Conservation (phyloP, 2,113 vertebrate species). For the Perccottus glenii region DNA sequence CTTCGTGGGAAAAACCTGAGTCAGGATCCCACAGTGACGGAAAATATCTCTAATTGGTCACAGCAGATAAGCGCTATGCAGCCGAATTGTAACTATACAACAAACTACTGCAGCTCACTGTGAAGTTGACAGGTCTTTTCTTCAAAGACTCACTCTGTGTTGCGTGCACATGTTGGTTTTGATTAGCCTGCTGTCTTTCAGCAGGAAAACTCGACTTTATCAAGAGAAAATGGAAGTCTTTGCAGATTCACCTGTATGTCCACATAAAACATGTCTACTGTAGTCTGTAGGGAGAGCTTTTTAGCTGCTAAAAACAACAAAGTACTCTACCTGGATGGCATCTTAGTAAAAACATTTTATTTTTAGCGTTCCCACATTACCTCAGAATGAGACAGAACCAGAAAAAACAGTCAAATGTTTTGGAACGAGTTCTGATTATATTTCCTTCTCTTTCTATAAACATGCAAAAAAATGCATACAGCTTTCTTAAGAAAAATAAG, state of each 20-base stretch:
- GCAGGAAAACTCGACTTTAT: neutral
- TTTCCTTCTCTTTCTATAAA: neutral
- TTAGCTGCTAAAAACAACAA: neutral
- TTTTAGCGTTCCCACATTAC: neutral
- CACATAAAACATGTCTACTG: neutral
- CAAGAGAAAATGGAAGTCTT: neutral
- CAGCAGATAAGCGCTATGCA: constrained; percentile 39
- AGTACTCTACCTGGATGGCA: constrained; percentile 2
- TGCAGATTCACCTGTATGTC: constrained; percentile 8
- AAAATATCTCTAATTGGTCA: constrained; percentile 65
- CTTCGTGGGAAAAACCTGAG: constrained; percentile 44
- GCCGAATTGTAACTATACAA: constrained; percentile 22
- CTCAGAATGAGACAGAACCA: neutral
- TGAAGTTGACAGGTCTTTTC: constrained; percentile 45
- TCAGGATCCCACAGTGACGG: constrained; percentile 43
- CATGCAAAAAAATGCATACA: neutral
- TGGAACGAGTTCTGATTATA: neutral
- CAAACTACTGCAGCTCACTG: constrained; percentile 44
- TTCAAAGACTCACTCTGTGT: constrained; percentile 31
- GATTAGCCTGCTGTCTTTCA: constrained; percentile 11
- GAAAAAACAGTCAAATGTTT: neutral
- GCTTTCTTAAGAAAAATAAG: no score
- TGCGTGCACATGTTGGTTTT: constrained; percentile 17
- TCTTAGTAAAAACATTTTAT: neutral
- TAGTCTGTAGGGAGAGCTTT: neutral